Percentiles rank a stretch among this genome's conserved stretches.
Conservation (phyloP, 2,888 invertebrate species). For the Apamea sordens region DNA sequence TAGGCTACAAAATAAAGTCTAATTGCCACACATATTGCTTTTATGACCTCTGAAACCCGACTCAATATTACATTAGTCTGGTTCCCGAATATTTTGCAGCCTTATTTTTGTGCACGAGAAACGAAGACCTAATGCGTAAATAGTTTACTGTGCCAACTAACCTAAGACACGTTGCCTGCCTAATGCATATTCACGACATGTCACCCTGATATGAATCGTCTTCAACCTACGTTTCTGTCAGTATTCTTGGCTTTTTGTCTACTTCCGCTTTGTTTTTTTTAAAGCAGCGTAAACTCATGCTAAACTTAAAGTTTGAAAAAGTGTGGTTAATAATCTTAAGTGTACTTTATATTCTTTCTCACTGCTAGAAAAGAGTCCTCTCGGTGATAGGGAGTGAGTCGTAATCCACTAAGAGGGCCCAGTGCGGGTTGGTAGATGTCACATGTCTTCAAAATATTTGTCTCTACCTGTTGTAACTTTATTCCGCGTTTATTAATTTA, state of each 20-base stretch:
- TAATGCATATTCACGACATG: constrained; percentile 41
- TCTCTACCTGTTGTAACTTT: too few relatives aligned
- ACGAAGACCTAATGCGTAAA: not conserved
- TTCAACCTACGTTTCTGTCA: not conserved
- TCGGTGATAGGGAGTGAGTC: too few relatives aligned
- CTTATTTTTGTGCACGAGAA: not conserved
- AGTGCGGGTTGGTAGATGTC: too few relatives aligned
- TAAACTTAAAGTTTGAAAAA: not conserved
- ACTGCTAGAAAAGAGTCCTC: too few relatives aligned
- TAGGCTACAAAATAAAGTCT: not conserved
- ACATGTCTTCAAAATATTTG: too few relatives aligned
- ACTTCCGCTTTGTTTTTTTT: constrained; percentile 8
- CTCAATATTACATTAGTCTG: not conserved
- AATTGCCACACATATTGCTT: not conserved
- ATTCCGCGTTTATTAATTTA: not conserved
- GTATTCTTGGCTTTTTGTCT: constrained; percentile 10
- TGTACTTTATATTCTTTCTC: not conserved
- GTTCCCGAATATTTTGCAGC: not conserved
- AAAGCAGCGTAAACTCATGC: not conserved
- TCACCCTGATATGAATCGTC: constrained; percentile 27
- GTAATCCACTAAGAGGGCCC: too few relatives aligned
- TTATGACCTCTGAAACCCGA: not conserved
- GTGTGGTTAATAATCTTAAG: not conserved
- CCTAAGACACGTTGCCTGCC: not conserved
- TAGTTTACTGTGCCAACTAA: not conserved